Conservation (phyloP, 2,113 vertebrate genomes). For the Xiphophorus couchianus region DNA sequence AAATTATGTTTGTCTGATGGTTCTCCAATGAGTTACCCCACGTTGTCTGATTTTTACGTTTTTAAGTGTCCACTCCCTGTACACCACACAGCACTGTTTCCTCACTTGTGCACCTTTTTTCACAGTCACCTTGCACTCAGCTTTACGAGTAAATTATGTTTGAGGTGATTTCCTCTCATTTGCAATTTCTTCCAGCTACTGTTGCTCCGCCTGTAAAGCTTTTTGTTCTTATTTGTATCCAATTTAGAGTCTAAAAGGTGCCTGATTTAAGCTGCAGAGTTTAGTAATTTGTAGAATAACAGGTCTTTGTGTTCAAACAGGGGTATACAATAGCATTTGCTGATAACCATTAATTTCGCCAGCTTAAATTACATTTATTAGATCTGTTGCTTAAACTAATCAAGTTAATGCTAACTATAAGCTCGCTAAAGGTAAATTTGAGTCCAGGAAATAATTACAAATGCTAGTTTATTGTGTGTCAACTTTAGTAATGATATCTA, state of each 20-base stretch:
- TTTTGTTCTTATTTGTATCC: background rate
- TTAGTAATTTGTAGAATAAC: background rate
- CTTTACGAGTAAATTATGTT: constrained; percentile 39
- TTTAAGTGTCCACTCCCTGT: constrained; percentile 28
- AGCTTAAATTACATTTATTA: background rate
- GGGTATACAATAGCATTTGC: no score
- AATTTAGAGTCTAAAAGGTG: background rate
- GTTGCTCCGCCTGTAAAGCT: constrained; percentile 10
- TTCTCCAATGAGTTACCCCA: constrained; percentile 18
- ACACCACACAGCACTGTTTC: constrained; percentile 39
- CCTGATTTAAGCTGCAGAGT: background rate
- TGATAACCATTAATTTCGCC: background rate
- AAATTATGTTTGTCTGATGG: constrained; percentile 22
- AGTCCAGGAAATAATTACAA: background rate
- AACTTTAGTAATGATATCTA: no score
- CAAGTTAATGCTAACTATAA: background rate
- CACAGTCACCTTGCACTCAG: constrained; percentile 33
- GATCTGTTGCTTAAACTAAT: background rate
- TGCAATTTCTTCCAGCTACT: constrained; percentile 13
- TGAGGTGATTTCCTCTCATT: constrained; percentile 53
- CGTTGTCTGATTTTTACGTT: constrained; percentile 19
- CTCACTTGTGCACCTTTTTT: constrained; percentile 44
- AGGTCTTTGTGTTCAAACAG: no score
- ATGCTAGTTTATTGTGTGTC: background rate
- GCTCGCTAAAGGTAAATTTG: background rate